Conservation (phyloP, 2,888 invertebrate species). For the Athalia rosae region DNA sequence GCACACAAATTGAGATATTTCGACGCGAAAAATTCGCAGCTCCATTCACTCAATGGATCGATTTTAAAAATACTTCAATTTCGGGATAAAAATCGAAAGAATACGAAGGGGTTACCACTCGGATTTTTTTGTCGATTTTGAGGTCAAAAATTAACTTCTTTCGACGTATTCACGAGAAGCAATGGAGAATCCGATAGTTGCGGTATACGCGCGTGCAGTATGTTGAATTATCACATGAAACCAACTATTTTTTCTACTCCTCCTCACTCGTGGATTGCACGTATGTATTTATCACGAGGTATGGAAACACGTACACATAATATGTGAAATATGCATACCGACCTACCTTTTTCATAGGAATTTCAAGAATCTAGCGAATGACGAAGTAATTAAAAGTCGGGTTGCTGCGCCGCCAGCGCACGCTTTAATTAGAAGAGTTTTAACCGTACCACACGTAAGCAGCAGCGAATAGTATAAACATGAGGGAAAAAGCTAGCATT, state of each 20-base stretch:
- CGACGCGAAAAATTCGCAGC: no score
- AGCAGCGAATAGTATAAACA: not conserved
- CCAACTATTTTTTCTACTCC: not conserved
- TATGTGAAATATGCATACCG: not conserved
- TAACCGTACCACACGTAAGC: constrained; percentile 17
- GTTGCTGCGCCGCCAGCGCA: constrained; percentile 5
- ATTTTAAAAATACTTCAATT: no score
- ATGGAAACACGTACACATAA: no score
- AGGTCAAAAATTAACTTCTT: no score
- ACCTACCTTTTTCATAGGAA: not conserved
- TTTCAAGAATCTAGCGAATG: constrained; percentile 25
- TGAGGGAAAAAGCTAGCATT: not conserved
- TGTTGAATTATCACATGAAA: not conserved
- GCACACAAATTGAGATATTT: no score
- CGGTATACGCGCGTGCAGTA: no score
- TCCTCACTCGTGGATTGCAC: not conserved
- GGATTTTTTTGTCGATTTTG: no score
- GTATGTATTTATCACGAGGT: not conserved
- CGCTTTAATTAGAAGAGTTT: constrained; percentile 33
- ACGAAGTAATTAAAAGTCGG: constrained; percentile 32
- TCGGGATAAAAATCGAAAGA: no score
- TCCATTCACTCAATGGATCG: no score
- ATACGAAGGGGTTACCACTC: no score
- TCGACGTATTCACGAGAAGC: no score
- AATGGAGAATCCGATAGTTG: no score